Base-by-base conservation (phyloP, 2,113 vertebrate genomes). In the Chaenogobius annularis region DNA sequence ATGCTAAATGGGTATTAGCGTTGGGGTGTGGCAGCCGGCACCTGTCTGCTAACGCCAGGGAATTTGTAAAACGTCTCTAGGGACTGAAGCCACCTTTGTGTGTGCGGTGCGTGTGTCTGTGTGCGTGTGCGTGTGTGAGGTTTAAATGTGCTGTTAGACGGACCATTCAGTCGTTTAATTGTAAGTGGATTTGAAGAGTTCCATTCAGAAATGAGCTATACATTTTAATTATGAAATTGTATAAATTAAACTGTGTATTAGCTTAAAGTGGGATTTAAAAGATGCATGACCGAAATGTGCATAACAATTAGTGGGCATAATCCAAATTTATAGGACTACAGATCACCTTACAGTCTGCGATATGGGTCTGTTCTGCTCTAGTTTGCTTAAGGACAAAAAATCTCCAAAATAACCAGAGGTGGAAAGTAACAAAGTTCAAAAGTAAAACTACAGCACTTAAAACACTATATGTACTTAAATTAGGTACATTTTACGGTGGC, bases 1-100 rank as follows among this genome's bases (percentile, higher is more conserved):
- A 72, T 76, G 83, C 75, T 87, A 90, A 89, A 73, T 85, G 88
- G 76, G 75, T 80, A 84, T 90, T 88, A 89, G 86, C 77, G 56
- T 47, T 0, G 1, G 73, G 83, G 85, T 68, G 81, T 74, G 73
- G 47, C 81, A 62, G 65, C 2, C 4, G 70, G 71, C 88, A 90
- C 85, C 89, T 91, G 86, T 87, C 77, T 78, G 80, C 71, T 13
- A 46, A 43, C 82, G 59, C 73, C 31, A 31, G 82, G 78, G 81
- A 81, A 70, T 84, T n/a, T 71, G 61, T 65, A 50, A 77, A 77
- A 58, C 59, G 70, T 83, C 81, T 78, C 84, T 2, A n/a, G 61
- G 61, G 61, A 63, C 35, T n/a, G n/a, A 26, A 58, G 55, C 22
- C 23, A 63, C 15, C 8, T 17, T 17, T 72, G 69, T 76, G 69